Percentiles rank a stretch among this genome's conserved stretches.
phyloP scores from a whole-genome alignment of 2,113 vertebrate species.

The Crotalus helleri region DNA sequence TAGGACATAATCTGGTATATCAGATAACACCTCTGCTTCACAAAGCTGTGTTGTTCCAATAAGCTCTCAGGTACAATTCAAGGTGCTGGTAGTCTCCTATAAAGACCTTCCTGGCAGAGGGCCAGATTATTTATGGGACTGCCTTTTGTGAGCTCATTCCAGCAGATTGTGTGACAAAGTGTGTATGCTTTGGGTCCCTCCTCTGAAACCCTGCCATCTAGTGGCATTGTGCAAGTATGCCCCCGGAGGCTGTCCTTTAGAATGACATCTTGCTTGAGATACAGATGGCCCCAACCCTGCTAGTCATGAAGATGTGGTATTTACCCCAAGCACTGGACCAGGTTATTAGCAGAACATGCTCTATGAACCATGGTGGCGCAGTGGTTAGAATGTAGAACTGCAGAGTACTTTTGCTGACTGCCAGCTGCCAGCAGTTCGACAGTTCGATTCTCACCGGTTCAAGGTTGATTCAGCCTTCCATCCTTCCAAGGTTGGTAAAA shows the following conservation, averaged over 20 bases:
- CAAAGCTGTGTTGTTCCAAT: not conserved
- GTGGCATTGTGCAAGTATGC: not conserved
- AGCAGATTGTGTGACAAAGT: not conserved
- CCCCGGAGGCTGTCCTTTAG: not conserved
- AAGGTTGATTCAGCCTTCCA: too few species aligned
- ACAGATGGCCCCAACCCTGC: not conserved
- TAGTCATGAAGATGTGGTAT: not conserved
- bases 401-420: too few species aligned
- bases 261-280: not conserved
- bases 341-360: not conserved
- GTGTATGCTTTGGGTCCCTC: not conserved
- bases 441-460: too few species aligned
- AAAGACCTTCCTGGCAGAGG: not conserved
- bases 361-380: not conserved
- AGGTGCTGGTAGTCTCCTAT: not conserved
- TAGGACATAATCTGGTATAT: not conserved
- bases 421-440: too few species aligned
- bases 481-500: too few species aligned
- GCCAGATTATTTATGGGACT: not conserved
- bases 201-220: not conserved
- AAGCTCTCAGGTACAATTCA: not conserved
- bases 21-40: not conserved
- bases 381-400: too few species aligned
- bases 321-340: not conserved
- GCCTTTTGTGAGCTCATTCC: not conserved